phyloP scores from a whole-genome alignment of 2,113 vertebrate species.

The Anas platyrhynchos region DNA sequence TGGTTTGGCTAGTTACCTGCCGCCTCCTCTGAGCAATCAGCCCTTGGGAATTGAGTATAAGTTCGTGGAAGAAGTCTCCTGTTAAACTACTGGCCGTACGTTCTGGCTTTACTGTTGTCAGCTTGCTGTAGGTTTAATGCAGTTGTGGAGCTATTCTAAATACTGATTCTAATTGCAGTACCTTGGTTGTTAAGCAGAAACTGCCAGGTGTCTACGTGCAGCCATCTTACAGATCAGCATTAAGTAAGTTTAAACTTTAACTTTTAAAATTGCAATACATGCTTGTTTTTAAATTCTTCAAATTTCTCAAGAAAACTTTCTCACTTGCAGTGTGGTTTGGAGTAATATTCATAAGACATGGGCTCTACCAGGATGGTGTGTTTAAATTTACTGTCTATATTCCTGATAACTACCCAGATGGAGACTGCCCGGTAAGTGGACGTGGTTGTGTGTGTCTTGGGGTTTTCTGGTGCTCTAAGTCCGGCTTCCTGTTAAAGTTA shows the following conservation, averaged over 20 bases:
- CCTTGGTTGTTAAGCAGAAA: conserved; percentile 96
- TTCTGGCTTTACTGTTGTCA: background rate
- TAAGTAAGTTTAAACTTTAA: conserved; percentile 84
- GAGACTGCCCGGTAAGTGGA: conserved; percentile 90
- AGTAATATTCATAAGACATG: conserved; percentile 98
- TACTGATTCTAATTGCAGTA: conserved; percentile 79
- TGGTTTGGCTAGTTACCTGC: background rate
- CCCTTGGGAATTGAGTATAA: background rate
- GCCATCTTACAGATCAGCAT: conserved; percentile 93
- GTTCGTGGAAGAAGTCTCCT: background rate
- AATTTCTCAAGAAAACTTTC: background rate
- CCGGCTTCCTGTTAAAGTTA: background rate
- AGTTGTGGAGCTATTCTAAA: background rate
- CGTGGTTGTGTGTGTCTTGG: background rate
- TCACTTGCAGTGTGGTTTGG: conserved; percentile 95
- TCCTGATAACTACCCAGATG: conserved; percentile 98
- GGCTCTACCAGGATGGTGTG: conserved; percentile 97
- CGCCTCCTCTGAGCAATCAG: background rate
- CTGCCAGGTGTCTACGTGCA: conserved; percentile 97
- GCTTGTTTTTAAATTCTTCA: background rate
- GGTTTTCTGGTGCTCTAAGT: background rate
- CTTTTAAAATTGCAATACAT: background rate
- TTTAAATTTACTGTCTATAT: conserved; percentile 99
- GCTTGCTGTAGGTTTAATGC: background rate
- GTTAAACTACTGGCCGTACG: fast-evolving